Evolutionary conservation across 2,797 vertebrate genomes (phyloP), one percentile per base, ranked within the genome.

Genomic region (Rousettus madagascariensis): DNA sequence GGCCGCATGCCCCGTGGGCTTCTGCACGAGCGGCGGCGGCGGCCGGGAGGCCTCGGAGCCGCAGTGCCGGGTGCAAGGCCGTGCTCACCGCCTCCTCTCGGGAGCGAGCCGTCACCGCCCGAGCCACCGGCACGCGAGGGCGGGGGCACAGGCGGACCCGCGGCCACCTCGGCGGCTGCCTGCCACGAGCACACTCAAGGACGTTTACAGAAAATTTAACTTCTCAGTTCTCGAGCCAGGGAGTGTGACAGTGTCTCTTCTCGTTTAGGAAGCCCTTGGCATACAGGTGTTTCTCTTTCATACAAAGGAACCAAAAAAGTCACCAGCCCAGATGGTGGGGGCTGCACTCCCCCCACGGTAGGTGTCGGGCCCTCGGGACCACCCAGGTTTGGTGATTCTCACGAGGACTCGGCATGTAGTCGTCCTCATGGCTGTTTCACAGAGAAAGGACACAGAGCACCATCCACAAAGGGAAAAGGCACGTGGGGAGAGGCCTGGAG

Each of bases 81-180:
- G 9, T 24, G 51, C 55, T 28, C 8, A 9, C 26, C 19, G 16
- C 51, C 41, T 33, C 17, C 33, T 26, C 46, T 28, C 0, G 1
- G 6, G 26, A 11, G 33, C 0, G 2, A 1, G 11, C 30, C 22
- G 2, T 3, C 7, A 2, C 57, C 30, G n/a, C 20, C 46, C 36
- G 10, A 38, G 57, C 69, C 2, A 0, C n/a, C 61, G 19, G 17
- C 68, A n/a, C 33, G 36, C 2, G 1, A 16, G 49, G 61, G 19
- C 3, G 20, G 10, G 33, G 36, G 15, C 30, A 10, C 36, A 4
- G 77, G 38, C 7, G 7, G 28, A 33, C 51, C 9, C 5, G 15
- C 0, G 2, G 26, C n/a, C 69, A 19, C 53, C 6, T 59, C 59
- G 53, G 38, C 2, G 2, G 38, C 28, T 61, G 46, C 87, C 28